Evolutionary conservation across 2,888 invertebrate genomes (phyloP).

Genomic region (Agrochola lota): DNA sequence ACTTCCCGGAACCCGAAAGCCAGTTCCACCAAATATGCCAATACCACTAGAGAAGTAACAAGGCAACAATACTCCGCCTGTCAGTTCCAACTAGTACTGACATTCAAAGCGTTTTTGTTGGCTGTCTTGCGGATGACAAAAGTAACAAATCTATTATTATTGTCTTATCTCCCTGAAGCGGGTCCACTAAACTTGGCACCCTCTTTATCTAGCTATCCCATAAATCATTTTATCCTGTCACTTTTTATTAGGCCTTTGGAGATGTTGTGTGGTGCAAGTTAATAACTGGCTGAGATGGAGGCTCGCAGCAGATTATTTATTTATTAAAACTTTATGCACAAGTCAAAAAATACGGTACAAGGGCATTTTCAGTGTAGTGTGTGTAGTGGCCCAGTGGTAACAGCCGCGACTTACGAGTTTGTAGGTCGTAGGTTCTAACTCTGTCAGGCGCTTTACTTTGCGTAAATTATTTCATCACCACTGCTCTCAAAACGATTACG

Average conservation of each 20-base stretch:
- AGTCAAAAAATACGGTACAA: no score
- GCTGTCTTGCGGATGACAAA: conserved; percentile 70
- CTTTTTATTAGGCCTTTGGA: conserved; percentile 84
- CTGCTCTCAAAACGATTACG: no score
- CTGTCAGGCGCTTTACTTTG: no score
- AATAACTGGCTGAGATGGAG: conserved; percentile 12
- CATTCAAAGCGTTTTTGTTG: conserved; percentile 59
- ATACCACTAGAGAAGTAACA: conserved; percentile 22
- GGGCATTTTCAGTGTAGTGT: no score
- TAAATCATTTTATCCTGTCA: conserved; percentile 87
- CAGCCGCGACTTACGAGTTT: no score
- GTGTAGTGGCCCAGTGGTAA: no score
- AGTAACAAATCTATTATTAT: conserved; percentile 85
- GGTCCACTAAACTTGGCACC: conserved; percentile 81
- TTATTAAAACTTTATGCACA: no score
- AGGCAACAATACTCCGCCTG: conserved; percentile 28
- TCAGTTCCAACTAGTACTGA: conserved; percentile 47
- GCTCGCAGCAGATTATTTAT: neutral
- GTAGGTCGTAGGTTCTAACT: no score
- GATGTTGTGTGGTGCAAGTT: conserved; percentile 70
- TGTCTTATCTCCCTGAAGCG: conserved; percentile 77
- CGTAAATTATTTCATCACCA: no score
- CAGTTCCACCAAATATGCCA: conserved; percentile 28
- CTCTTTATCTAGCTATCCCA: conserved; percentile 85
- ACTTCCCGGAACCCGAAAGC: neutral